phyloP scores from a whole-genome alignment of 2,888 invertebrate species.

The Diploptera punctata region DNA sequence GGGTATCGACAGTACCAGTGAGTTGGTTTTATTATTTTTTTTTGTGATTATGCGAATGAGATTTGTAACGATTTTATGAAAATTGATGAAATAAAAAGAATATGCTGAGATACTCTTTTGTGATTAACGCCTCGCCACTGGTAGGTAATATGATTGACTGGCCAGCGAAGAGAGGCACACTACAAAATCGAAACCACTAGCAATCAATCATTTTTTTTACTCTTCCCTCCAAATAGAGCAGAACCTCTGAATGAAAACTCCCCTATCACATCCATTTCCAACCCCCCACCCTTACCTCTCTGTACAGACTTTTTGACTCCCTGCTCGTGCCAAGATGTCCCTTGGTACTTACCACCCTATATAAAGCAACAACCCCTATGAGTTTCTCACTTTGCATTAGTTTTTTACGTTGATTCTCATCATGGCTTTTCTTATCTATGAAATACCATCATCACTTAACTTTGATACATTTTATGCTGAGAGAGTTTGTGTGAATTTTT shows the following conservation, averaged over 20 bases:
- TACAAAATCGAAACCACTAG: slow-evolving; percentile 19
- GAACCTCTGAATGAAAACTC: not conserved
- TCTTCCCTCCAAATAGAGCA: slow-evolving; percentile 6
- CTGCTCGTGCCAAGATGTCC: slow-evolving; percentile 17
- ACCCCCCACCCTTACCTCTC: no score
- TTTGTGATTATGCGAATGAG: no score
- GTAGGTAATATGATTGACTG: not conserved
- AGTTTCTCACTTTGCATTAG: not conserved
- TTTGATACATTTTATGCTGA: not conserved
- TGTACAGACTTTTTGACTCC: no score
- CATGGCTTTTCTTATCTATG: not conserved
- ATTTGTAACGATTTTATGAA: no score
- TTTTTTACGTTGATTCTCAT: not conserved
- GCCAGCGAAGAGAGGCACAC: not conserved
- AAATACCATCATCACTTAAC: not conserved
- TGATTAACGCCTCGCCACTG: no score
- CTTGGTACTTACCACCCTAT: slow-evolving; percentile 7
- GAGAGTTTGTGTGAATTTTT: not conserved
- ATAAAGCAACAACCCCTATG: not conserved
- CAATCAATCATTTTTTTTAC: slow-evolving; percentile 25
- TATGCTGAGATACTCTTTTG: no score
- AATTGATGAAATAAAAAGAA: no score
- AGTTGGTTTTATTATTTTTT: no score
- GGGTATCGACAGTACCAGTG: no score
- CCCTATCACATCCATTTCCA: not conserved